Evolutionary conservation across 2,888 invertebrate species (phyloP).

Genomic region (Dolichopus griseipennis): DNA sequence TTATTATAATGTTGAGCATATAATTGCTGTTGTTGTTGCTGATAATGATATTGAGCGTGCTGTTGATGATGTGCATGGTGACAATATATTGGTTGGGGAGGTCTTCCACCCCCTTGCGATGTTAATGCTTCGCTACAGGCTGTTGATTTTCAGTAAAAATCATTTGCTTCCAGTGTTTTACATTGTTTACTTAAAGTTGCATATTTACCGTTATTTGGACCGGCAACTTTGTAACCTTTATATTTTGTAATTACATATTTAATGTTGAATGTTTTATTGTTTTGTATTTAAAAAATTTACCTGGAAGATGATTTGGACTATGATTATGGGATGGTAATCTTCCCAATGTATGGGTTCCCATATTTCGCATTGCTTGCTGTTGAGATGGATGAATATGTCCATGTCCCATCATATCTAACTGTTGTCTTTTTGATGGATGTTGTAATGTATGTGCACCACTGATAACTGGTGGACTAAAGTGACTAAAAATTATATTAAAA

Average conservation of each 20-base stretch:
- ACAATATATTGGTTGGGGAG: slow-evolving; percentile 41
- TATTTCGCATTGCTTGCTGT: slow-evolving; percentile 45
- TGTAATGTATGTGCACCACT: slow-evolving; percentile 44
- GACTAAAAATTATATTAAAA: slow-evolving; percentile 26
- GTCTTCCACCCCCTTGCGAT: slow-evolving; percentile 19
- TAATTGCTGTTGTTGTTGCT: slow-evolving; percentile 35
- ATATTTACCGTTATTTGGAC: slow-evolving; percentile 79
- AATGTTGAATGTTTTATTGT: neutral
- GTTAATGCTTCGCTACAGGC: slow-evolving; percentile 41
- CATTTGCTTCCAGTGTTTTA: slow-evolving; percentile 87
- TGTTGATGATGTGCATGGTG: slow-evolving; percentile 44
- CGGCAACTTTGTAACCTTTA: slow-evolving; percentile 32
- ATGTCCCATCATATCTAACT: slow-evolving; percentile 46
- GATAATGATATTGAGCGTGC: slow-evolving; percentile 32
- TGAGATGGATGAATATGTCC: slow-evolving; percentile 37
- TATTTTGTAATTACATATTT: neutral
- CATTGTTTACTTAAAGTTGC: slow-evolving; percentile 93
- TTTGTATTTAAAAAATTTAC: slow-evolving; percentile 22
- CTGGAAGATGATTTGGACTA: slow-evolving; percentile 49
- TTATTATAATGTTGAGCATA: slow-evolving; percentile 23
- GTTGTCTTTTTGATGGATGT: slow-evolving; percentile 42
- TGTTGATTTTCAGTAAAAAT: slow-evolving; percentile 86
- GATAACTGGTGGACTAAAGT: slow-evolving; percentile 43
- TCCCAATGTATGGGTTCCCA: slow-evolving; percentile 59
- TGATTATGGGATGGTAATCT: slow-evolving; percentile 54